Percentiles rank a stretch among this genome's conserved stretches.
Conservation (phyloP, 1,140 invertebrate species). For the Venustaconcha ellipsiformis region DNA sequence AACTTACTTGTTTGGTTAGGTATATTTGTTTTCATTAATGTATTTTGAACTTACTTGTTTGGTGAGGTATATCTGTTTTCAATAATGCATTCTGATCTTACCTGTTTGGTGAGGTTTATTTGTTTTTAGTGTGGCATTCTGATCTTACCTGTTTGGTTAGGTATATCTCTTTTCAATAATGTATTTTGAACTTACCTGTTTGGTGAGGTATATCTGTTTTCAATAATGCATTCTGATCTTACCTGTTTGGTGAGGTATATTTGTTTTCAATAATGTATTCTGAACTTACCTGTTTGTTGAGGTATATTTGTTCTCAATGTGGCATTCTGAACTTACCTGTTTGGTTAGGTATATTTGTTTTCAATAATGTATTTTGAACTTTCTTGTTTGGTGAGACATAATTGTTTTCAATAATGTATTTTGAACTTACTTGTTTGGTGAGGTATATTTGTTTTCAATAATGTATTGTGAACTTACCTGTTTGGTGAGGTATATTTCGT, state of each 20-base stretch:
- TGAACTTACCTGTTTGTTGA: too few species aligned
- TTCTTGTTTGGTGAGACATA: neutral
- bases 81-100: neutral
- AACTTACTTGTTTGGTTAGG: constrained; percentile 75
- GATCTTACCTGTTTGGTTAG: constrained; percentile 73
- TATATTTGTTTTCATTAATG: constrained; percentile 90
- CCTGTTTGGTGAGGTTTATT: constrained; percentile 1
- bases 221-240: too few species aligned
- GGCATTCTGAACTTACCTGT: too few species aligned
- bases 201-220: too few species aligned
- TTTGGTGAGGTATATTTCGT: neutral
- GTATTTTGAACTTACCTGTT: constrained; percentile 77
- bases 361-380: too few species aligned
- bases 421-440: neutral
- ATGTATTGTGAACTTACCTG: neutral
- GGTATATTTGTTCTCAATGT: too few species aligned
- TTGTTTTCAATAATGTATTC: too few species aligned
- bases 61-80: too few species aligned
- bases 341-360: neutral
- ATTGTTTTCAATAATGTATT: too few species aligned
- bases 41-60: constrained; percentile 77
- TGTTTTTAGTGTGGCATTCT: neutral
- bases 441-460: too few species aligned
- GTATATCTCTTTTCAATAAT: constrained; percentile 92
- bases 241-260: too few species aligned